phyloP scores from a whole-genome alignment of 2,113 vertebrate genomes.

The Phyllostomus discolor region DNA sequence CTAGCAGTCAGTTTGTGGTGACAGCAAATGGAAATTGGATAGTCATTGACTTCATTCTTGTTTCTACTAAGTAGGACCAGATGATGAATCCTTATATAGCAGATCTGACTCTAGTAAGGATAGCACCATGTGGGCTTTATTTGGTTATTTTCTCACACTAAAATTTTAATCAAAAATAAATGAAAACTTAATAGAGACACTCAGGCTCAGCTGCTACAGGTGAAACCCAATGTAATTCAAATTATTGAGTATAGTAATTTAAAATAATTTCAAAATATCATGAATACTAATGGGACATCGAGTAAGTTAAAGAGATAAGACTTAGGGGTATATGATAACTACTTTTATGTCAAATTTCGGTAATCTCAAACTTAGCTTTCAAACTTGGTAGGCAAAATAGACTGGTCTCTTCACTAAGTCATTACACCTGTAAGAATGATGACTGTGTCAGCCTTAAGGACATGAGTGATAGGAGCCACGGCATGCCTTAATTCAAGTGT shows the following conservation, averaged over 20 bases:
- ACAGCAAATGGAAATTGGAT: neutral
- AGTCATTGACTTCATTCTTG: slow-evolving; percentile 11
- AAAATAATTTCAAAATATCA: slow-evolving; percentile 68
- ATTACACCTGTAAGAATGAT: neutral
- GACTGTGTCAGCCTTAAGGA: neutral
- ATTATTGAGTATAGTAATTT: slow-evolving; percentile 57
- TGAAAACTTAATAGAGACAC: slow-evolving; percentile 35
- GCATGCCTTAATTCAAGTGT: neutral
- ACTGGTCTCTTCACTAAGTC: neutral
- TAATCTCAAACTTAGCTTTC: neutral
- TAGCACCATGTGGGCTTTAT: neutral
- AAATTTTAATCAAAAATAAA: slow-evolving; percentile 58
- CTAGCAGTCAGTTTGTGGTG: neutral
- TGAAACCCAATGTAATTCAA: slow-evolving; percentile 36
- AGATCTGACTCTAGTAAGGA: neutral
- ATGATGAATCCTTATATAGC: neutral
- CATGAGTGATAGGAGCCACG: neutral
- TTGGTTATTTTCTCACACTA: slow-evolving; percentile 22
- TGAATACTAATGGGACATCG: slow-evolving; percentile 67
- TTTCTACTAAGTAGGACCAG: neutral
- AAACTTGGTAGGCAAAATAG: neutral
- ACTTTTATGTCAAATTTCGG: neutral
- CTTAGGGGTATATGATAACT: neutral
- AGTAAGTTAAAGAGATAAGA: neutral
- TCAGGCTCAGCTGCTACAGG: slow-evolving; percentile 44